Evolutionary conservation across 2,113 vertebrate genomes (phyloP), one percentile per base, ranked within the genome.

Genomic region (Dascyllus trimaculatus): DNA sequence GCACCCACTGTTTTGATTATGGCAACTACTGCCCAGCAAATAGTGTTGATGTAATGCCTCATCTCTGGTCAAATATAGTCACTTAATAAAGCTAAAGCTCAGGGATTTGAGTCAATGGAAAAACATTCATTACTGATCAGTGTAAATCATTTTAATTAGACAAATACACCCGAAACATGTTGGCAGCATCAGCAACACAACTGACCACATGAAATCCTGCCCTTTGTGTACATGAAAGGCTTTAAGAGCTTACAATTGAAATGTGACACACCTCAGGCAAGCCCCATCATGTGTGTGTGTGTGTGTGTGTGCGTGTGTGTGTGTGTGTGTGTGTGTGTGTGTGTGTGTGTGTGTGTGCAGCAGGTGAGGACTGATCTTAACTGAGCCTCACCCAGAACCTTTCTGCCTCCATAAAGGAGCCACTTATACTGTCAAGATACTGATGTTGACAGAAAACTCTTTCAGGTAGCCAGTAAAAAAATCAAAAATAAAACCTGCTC

Each of bases 361-460:
- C 80, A 88, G 71, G 81, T 85, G 75, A 81, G 46, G 59, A 80
- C 78, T 77, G 26, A 45, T 78, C 74, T 46, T 53, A 48, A 58
- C 59, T 46, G 62, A 64, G 54, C 71, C 58, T 66, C 61, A 81
- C 86, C 84, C 69, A 38, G 58, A 56, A 26, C 66, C 29, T 78
- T 64, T 80, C 51, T 64, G n/a, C n/a, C 26, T 53, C 53, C 64
- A 78, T 78, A 75, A 85, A 82, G 45, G 40, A 70, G 1, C 15
- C 22, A 26, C 38, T 79, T 22, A 45, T 40, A 17, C 54, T 54
- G 43, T 10, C 56, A 26, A 78, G n/a, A 78, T 1, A 1, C 15
- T 45, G 26, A 19, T 63, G 67, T 48, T 77, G 77, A 91, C 51
- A 83, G 66, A 81, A 24, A 22, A 26, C 26, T 29, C 59, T 57